A percentile compares a stretch with the other conserved stretches of the same genome.
These are phyloP conservation scores for Clarias magur DNA, from an alignment of 2,113 vertebrate genomes.

Conservation along the genomic window DNA sequence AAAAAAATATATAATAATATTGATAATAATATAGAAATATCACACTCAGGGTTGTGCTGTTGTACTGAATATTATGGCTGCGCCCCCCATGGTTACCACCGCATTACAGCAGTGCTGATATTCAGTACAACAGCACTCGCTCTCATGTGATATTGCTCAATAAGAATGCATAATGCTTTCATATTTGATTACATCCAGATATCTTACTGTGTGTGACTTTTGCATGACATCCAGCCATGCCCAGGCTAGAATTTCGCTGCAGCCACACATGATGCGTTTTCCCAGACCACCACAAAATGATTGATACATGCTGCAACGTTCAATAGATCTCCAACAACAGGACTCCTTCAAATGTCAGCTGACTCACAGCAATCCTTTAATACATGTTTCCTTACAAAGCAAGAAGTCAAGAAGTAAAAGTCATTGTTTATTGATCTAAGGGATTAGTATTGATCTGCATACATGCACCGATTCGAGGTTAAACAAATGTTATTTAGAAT, in stretches of 20 bases:
- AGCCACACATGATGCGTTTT: neutral
- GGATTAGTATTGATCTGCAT: neutral
- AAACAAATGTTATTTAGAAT: neutral
- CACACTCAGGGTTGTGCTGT: no score
- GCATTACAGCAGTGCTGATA: no score
- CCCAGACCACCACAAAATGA: neutral
- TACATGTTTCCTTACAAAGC: neutral
- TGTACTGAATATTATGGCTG: no score
- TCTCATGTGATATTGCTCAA: neutral
- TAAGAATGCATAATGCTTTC: neutral
- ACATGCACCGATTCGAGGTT: neutral
- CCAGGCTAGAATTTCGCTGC: neutral
- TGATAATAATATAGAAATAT: no score
- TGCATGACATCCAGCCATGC: neutral
- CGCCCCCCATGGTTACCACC: no score
- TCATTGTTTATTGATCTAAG: neutral
- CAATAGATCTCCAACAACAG: neutral
- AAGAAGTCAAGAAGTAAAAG: neutral
- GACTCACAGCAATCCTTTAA: neutral
- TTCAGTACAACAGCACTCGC: no score
- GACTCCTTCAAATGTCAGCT: neutral
- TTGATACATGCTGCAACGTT: neutral
- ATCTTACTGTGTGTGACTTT: neutral
- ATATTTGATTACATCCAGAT: neutral
- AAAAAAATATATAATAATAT: no score